Conservation (phyloP, 2,797 vertebrate genomes). For the Australoheros facetus region DNA sequence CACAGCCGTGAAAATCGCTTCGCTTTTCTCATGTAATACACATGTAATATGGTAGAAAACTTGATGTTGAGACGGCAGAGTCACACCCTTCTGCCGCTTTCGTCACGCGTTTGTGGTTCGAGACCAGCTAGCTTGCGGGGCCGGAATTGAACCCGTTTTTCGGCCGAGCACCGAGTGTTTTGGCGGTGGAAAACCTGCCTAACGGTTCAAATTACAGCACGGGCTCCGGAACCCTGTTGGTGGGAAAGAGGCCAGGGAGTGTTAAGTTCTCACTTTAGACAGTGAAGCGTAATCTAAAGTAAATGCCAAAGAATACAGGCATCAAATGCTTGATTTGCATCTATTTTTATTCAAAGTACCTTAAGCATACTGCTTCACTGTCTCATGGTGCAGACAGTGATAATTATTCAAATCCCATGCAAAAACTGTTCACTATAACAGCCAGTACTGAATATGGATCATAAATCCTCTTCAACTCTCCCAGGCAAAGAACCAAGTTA, state of each 20-base stretch:
- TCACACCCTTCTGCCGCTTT: too few species aligned
- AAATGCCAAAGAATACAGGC: slow-evolving; percentile 36
- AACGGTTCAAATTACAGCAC: too few species aligned
- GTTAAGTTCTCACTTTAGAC: neutral
- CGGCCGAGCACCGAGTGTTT: too few species aligned
- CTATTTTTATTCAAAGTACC: slow-evolving; percentile 30
- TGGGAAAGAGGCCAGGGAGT: neutral
- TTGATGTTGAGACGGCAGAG: too few species aligned
- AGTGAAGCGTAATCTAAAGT: slow-evolving; percentile 3
- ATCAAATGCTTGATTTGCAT: slow-evolving; percentile 41
- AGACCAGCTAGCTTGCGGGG: too few species aligned
- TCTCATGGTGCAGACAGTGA: slow-evolving; percentile 25
- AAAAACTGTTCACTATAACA: slow-evolving; percentile 47
- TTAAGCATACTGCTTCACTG: slow-evolving; percentile 32
- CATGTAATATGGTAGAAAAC: too few species aligned
- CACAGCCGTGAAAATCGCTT: too few species aligned
- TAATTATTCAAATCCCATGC: slow-evolving; percentile 64
- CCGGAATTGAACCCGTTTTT: too few species aligned
- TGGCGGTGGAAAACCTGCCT: too few species aligned
- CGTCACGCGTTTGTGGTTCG: too few species aligned
- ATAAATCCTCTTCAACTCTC: slow-evolving; percentile 17
- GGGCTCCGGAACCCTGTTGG: too few species aligned
- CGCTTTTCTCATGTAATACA: too few species aligned
- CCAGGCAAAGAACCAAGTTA: slow-evolving; percentile 9
- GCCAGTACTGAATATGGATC: slow-evolving; percentile 19